A percentile compares a stretch with the other conserved stretches of the same genome.
These are phyloP conservation scores for Amphiduros pacificus DNA, from an alignment of 2,888 invertebrate species.

Conservation along the genomic window DNA sequence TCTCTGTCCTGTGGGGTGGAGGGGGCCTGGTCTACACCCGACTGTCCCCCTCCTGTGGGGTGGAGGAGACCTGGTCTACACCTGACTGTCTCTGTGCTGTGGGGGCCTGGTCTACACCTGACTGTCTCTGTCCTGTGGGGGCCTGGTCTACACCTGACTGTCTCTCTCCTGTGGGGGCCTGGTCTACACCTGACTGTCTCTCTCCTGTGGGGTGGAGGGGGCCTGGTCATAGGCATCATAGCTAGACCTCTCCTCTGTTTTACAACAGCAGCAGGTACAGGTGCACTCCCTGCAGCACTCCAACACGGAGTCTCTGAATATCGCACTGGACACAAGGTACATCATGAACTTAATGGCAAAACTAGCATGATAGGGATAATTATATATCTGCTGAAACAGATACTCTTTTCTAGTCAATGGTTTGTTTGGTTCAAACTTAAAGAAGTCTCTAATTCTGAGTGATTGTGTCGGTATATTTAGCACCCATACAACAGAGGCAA, in stretches of 20 bases:
- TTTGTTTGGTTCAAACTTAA: background rate
- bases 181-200: no score
- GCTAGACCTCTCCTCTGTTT: background rate
- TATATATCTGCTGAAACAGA: slow-evolving; percentile 5
- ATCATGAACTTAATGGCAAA: slow-evolving; percentile 6
- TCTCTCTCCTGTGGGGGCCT: no score
- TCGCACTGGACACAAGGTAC: slow-evolving; percentile 3
- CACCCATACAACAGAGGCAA: slow-evolving; percentile 4
- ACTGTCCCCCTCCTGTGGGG: no score
- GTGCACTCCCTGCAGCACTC: slow-evolving; percentile 12
- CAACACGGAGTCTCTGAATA: slow-evolving; percentile 1
- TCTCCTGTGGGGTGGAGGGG: background rate
- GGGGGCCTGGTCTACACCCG: no score
- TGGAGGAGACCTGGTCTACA: no score
- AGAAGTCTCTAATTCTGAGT: slow-evolving; percentile 8
- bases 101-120: no score
- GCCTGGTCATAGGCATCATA: background rate
- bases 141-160: no score
- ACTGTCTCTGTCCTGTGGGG: no score
- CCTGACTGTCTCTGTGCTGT: no score
- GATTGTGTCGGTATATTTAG: slow-evolving; percentile 1
- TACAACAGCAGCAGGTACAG: slow-evolving; percentile 5
- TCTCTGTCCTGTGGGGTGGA: no score
- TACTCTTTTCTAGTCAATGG: background rate
- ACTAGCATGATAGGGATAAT: slow-evolving; percentile 8